Evolutionary conservation across 2,888 invertebrate genomes (phyloP).

Genomic region (Aleiodes leptofemur): DNA sequence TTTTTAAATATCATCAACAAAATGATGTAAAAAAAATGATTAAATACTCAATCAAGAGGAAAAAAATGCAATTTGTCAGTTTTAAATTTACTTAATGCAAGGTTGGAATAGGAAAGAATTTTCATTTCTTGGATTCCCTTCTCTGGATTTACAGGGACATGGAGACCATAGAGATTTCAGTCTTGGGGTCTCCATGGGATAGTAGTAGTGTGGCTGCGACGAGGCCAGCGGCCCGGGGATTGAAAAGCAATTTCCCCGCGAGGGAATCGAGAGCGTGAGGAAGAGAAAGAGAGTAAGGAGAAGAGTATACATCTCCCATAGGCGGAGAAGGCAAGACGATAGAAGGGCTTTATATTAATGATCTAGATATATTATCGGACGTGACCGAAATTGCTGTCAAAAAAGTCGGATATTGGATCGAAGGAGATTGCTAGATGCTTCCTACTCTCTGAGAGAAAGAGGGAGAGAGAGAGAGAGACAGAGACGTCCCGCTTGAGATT

Average conservation of each 20-base stretch:
- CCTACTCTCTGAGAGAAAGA: slow-evolving; percentile 50
- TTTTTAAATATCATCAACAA: too few relatives aligned
- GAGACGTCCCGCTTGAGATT: slow-evolving; percentile 15
- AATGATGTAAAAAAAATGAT: too few relatives aligned
- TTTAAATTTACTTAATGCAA: too few relatives aligned
- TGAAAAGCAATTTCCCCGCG: slow-evolving; percentile 75
- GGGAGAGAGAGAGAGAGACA: too few relatives aligned
- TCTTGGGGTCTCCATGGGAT: slow-evolving; percentile 36
- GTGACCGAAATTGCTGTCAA: slow-evolving; percentile 76
- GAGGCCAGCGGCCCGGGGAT: slow-evolving; percentile 66
- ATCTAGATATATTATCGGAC: slow-evolving; percentile 76
- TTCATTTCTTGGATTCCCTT: too few relatives aligned
- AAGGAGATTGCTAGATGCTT: slow-evolving; percentile 74
- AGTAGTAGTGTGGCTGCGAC: slow-evolving; percentile 48
- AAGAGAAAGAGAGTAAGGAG: slow-evolving; percentile 7
- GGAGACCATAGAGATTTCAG: too few relatives aligned
- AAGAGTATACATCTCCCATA: slow-evolving; percentile 45
- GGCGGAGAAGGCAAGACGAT: slow-evolving; percentile 61
- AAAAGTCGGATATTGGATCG: slow-evolving; percentile 76
- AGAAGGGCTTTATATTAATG: slow-evolving; percentile 75
- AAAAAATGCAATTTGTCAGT: too few relatives aligned
- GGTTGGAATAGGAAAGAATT: too few relatives aligned
- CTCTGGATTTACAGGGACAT: too few relatives aligned
- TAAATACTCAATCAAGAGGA: too few relatives aligned
- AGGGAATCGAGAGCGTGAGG: slow-evolving; percentile 49